Evolutionary conservation across 2,113 vertebrate species (phyloP), one percentile per base, ranked within the genome.

Genomic region (Stegostoma tigrinum): DNA sequence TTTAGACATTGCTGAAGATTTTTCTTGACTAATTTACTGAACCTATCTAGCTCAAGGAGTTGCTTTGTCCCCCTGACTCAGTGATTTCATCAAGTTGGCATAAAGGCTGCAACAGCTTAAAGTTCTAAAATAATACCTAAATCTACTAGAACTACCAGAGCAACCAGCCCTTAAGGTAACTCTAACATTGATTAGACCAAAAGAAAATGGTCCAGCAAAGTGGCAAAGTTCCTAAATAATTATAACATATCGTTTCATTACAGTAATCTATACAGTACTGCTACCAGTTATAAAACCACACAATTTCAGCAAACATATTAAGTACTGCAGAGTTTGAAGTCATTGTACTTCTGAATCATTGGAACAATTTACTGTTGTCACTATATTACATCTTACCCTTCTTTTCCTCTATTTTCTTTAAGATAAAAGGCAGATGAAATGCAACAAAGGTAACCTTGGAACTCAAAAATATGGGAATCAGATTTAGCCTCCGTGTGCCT

Each of bases 311-410:
- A 91, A 38, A 66, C 66, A 38, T 66, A 66, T 66, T 66, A 66
- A 91, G 55, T 66, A 91, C 89, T 66, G 34, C 34, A 91, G 27
- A 61, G 89, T 91, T 91, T 91, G 89, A 91, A 91, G 61, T 91
- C n/a, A 91, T 66, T 91, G 89, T 64, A 91, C 23, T 91, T 66
- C 89, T 64, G 64, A 34, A 91, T 34, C 30, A 91, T 34, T 91
- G 61, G 89, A 64, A 38, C 24, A 91, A 91, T 38, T 66, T 91
- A 66, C 89, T 38, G 34, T 34, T 66, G n/a, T n/a, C 89, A 66
- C 66, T 91, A 66, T 90, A 64, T 61, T 90, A 90, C 61, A 34
- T 30, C 52, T 14, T 55, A 30, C 87, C 87, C 87, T 90, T 61
- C 52, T 61, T 52, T 90, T 24, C 86, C 10, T 61, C 87, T 34